A percentile compares a stretch with the other conserved stretches of the same genome.
phyloP scores from a whole-genome alignment of 2,113 vertebrate species.

The Otolemur garnettii region DNA sequence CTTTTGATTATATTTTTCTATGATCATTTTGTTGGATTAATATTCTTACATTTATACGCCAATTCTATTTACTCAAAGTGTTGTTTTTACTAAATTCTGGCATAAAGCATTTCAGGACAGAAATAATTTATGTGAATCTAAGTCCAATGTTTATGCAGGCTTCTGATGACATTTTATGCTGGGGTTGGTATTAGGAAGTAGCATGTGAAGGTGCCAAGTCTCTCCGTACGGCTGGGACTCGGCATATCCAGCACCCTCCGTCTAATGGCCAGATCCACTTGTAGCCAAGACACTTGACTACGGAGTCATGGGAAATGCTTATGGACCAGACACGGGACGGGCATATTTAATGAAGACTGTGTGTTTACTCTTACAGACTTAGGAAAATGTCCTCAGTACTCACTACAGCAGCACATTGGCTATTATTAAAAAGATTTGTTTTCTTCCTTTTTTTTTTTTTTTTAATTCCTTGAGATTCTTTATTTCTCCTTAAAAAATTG shows the following conservation, averaged over 20 bases:
- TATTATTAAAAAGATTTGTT: constrained; percentile 72
- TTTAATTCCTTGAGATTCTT: constrained; percentile 28
- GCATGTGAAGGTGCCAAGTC: constrained; percentile 89
- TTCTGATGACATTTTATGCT: constrained; percentile 91
- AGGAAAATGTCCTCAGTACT: constrained; percentile 85
- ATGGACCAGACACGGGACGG: constrained; percentile 88
- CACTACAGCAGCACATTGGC: constrained; percentile 81
- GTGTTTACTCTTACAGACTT: constrained; percentile 87
- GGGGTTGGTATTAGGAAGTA: constrained; percentile 90
- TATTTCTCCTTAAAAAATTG: constrained; percentile 77
- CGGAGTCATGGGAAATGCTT: constrained; percentile 91
- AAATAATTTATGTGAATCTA: constrained; percentile 92
- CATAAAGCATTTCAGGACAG: constrained; percentile 88
- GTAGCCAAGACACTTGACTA: constrained; percentile 88
- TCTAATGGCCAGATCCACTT: constrained; percentile 88
- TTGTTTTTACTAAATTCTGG: constrained; percentile 91
- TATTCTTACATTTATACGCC: constrained; percentile 85
- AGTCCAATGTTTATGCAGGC: constrained; percentile 92
- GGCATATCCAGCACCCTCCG: constrained; percentile 87
- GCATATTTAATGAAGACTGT: constrained; percentile 88
- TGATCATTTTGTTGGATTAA: constrained; percentile 87
- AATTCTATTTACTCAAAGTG: constrained; percentile 89
- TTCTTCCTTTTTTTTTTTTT: background rate
- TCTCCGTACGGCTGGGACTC: constrained; percentile 87
- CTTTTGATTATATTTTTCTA: constrained; percentile 83